These are phyloP conservation scores for Lydus trimaculatus DNA, from an alignment of 2,888 invertebrate species.

Conservation along the genomic window DNA sequence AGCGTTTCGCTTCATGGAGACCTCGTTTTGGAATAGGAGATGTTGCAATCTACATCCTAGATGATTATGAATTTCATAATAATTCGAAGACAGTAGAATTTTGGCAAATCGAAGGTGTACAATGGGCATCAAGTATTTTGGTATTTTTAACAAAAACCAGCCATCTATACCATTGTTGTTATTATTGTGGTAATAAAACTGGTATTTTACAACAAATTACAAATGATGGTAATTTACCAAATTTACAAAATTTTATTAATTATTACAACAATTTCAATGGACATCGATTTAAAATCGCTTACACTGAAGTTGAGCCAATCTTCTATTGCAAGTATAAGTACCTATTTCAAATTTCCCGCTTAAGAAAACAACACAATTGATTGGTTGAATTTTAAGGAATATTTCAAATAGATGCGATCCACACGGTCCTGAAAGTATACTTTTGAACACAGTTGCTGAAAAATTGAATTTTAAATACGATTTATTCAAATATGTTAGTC, in stretches of 20 bases:
- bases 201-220: constrained; percentile 13
- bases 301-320: constrained; percentile 25
- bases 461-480: constrained; percentile 30
- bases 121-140: constrained; percentile 18
- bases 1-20: constrained; percentile 7
- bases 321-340: constrained; percentile 24
- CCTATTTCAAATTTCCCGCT: background rate
- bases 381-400: constrained; percentile 9
- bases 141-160: constrained; percentile 5
- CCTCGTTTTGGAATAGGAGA: constrained; percentile 14
- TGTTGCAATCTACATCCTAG: constrained; percentile 15
- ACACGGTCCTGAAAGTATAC: constrained; percentile 23
- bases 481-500: constrained; percentile 22
- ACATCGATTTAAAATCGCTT: constrained; percentile 30
- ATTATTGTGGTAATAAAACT: constrained; percentile 23
- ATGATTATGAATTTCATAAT: background rate
- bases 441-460: constrained; percentile 20
- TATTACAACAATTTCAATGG: constrained; percentile 27
- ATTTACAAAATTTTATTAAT: constrained; percentile 22
- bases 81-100: background rate
- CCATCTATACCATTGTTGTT: constrained; percentile 21
- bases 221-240: background rate
- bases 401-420: constrained; percentile 15
- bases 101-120: constrained; percentile 21
- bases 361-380: constrained; percentile 7